Conservation (phyloP, 2,113 vertebrate species). For the Xenopus tropicalis region DNA sequence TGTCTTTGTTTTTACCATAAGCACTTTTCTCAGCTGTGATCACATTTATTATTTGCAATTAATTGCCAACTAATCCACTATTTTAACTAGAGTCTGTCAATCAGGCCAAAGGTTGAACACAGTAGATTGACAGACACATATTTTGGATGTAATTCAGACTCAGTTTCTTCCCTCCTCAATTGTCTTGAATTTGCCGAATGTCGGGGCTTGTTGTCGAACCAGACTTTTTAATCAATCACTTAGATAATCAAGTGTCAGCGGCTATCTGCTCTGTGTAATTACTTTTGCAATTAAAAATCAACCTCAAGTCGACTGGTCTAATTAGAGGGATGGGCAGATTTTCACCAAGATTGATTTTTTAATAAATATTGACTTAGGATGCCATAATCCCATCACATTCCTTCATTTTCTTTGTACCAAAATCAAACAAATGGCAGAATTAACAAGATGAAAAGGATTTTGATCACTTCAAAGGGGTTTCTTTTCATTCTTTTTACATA, state of each 20-base stretch:
- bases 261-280: conserved; percentile 99
- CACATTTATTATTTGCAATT: conserved; percentile 62
- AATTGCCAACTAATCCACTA: conserved; percentile 76
- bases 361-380: conserved; percentile 99
- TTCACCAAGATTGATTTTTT: conserved; percentile 99
- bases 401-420: conserved; percentile 91
- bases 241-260: conserved; percentile 99
- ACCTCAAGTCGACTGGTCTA: conserved; percentile 99
- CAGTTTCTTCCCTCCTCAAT: conserved; percentile 84
- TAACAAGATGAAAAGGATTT: conserved; percentile 74
- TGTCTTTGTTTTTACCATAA: background rate
- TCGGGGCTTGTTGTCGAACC: conserved; percentile 56
- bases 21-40: conserved; percentile 49
- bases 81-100: conserved; percentile 52
- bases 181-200: conserved; percentile 85
- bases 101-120: conserved; percentile 41
- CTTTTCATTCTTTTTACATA: conserved; percentile 68
- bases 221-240: conserved; percentile 99
- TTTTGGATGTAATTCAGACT: conserved; percentile 23
- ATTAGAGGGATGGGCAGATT: conserved; percentile 99
- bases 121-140: conserved; percentile 70
- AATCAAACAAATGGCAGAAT: conserved; percentile 83
- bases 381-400: conserved; percentile 96
- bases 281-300: conserved; percentile 99
- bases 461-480: conserved; percentile 69